These are phyloP conservation scores for Mastigias papua DNA, from an alignment of 30 jellyfish, hydroid and myxozoan genomes.

Conservation along the genomic window DNA sequence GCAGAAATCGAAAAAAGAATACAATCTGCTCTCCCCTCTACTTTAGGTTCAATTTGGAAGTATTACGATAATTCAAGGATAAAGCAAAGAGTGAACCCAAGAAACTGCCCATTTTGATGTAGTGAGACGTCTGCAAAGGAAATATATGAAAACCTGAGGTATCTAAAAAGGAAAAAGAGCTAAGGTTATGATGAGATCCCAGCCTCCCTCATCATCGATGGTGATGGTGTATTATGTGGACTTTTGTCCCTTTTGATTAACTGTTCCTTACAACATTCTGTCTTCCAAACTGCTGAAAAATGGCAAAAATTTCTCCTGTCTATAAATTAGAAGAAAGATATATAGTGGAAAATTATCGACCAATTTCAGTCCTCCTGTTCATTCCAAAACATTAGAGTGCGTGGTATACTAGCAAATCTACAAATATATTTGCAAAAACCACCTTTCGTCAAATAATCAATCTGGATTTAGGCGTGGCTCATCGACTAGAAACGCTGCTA, in stretches of 20 bases:
- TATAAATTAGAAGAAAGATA: slow-evolving; percentile 8
- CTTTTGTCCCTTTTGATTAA: slow-evolving; percentile 21
- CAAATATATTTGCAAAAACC: slow-evolving; percentile 39
- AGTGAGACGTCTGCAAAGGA: slow-evolving; percentile 28
- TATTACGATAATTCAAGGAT: too few relatives aligned
- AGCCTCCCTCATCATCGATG: slow-evolving; percentile 27
- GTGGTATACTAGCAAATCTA: neutral
- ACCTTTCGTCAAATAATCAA: slow-evolving; percentile 25
- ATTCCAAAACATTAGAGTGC: neutral
- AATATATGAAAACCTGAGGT: slow-evolving; percentile 13
- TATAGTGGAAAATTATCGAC: slow-evolving; percentile 9
- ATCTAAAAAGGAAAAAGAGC: slow-evolving; percentile 26
- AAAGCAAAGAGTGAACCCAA: too few relatives aligned
- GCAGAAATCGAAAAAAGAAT: too few relatives aligned
- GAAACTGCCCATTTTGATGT: slow-evolving; percentile 5
- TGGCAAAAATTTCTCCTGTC: slow-evolving; percentile 23
- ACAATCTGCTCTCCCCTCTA: too few relatives aligned
- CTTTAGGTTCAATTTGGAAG: too few relatives aligned
- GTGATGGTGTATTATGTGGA: slow-evolving; percentile 37
- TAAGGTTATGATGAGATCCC: slow-evolving; percentile 23
- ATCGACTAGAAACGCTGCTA: slow-evolving; percentile 13
- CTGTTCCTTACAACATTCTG: slow-evolving; percentile 7
- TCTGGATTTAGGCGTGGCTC: slow-evolving; percentile 18
- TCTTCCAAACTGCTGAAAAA: slow-evolving; percentile 39
- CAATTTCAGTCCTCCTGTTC: neutral